Conservation (phyloP, 2,113 vertebrate genomes). For the Oxyruncus cristatus region DNA sequence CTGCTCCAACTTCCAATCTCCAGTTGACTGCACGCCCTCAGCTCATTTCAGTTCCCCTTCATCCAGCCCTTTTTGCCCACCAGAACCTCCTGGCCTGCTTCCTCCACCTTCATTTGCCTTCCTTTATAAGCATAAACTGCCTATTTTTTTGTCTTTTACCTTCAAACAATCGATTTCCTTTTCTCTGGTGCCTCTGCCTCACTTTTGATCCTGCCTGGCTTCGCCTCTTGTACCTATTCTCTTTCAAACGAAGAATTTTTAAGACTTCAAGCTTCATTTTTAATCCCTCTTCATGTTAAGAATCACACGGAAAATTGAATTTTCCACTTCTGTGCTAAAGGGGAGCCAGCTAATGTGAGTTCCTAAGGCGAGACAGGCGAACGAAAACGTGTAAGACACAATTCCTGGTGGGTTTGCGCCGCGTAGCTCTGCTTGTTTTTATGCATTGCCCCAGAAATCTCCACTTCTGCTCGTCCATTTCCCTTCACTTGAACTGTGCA, state of each 20-base stretch:
- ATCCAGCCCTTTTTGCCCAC: neutral
- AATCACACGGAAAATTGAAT: neutral
- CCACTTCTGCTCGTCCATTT: neutral
- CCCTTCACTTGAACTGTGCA: conserved; percentile 33
- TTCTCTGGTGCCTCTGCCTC: neutral
- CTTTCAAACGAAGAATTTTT: neutral
- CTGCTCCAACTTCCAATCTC: neutral
- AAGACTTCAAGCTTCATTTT: neutral
- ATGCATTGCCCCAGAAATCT: neutral
- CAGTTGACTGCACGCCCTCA: neutral
- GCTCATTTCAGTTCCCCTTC: neutral
- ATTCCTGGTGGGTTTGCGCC: neutral
- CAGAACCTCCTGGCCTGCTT: neutral
- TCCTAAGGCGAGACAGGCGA: neutral
- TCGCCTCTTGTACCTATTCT: neutral
- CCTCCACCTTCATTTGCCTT: neutral
- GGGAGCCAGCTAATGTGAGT: neutral
- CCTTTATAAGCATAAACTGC: neutral
- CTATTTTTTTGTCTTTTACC: neutral
- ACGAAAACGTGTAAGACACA: neutral
- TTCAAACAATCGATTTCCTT: neutral
- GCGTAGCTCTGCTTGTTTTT: neutral
- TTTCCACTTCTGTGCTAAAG: neutral
- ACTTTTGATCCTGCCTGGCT: neutral
- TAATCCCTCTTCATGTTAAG: neutral